phyloP scores from a whole-genome alignment of 2,888 invertebrate genomes.

The Prosapia bicincta region DNA sequence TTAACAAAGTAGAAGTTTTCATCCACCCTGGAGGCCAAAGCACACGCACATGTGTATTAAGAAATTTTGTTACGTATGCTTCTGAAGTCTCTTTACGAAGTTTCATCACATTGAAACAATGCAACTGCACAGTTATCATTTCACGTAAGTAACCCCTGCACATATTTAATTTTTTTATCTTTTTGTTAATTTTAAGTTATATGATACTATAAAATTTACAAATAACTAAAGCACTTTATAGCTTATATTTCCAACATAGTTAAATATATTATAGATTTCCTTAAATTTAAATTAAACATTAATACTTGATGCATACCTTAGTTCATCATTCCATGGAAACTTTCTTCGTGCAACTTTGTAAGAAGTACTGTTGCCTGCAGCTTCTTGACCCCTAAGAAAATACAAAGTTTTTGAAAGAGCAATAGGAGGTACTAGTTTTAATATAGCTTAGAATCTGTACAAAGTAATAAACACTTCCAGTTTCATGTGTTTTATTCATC shows the following conservation, averaged over 20 bases:
- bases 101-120: slow-evolving; percentile 50
- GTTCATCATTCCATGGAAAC: slow-evolving; percentile 58
- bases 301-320: background rate
- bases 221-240: no score
- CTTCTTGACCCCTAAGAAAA: slow-evolving; percentile 42
- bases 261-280: no score
- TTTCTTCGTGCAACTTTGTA: slow-evolving; percentile 63
- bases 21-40: slow-evolving; percentile 69
- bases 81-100: slow-evolving; percentile 50
- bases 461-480: no score
- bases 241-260: no score
- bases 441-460: no score
- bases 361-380: slow-evolving; percentile 46
- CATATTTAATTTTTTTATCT: no score
- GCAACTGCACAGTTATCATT: slow-evolving; percentile 24
- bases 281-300: no score
- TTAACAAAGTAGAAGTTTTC: slow-evolving; percentile 53
- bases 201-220: no score
- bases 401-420: no score
- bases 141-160: slow-evolving; percentile 33
- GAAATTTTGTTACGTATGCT: slow-evolving; percentile 52
- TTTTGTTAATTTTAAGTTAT: no score
- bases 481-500: no score
- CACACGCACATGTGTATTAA: slow-evolving; percentile 58
- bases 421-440: no score